phyloP scores from a whole-genome alignment of 2,113 vertebrate species.

The Falcunculus frontatus region DNA sequence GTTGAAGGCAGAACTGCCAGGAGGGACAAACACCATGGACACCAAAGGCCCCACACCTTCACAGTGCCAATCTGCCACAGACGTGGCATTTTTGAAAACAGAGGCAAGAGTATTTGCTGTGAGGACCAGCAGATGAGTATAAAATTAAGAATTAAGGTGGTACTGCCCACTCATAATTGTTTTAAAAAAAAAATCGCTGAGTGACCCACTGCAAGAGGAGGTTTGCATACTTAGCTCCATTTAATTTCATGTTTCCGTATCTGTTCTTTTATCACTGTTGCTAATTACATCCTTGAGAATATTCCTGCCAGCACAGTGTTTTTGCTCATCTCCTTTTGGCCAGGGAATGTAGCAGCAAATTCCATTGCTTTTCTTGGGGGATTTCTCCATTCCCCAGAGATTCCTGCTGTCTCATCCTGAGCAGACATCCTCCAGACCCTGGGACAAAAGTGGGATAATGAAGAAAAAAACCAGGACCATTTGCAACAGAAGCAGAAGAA shows the following conservation, averaged over 20 bases:
- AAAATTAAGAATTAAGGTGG: not conserved
- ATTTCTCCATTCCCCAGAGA: not conserved
- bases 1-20: not conserved
- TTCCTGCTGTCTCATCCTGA: not conserved
- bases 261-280: not conserved
- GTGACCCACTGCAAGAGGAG: not conserved
- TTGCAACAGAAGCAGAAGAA: not conserved
- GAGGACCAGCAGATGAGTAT: not conserved
- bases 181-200: not conserved
- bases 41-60: not conserved
- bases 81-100: not conserved
- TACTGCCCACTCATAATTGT: not conserved
- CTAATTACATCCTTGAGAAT: not conserved
- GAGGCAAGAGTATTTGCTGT: not conserved
- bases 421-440: not conserved
- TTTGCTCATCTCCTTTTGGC: not conserved
- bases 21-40: not conserved
- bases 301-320: not conserved
- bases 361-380: not conserved
- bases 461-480: not conserved
- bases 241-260: not conserved
- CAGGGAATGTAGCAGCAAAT: not conserved
- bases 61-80: not conserved
- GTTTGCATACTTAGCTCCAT: not conserved
- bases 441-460: not conserved